Evolutionary conservation across 2,888 invertebrate genomes (phyloP).

Genomic region (Spicauda simplicius): DNA sequence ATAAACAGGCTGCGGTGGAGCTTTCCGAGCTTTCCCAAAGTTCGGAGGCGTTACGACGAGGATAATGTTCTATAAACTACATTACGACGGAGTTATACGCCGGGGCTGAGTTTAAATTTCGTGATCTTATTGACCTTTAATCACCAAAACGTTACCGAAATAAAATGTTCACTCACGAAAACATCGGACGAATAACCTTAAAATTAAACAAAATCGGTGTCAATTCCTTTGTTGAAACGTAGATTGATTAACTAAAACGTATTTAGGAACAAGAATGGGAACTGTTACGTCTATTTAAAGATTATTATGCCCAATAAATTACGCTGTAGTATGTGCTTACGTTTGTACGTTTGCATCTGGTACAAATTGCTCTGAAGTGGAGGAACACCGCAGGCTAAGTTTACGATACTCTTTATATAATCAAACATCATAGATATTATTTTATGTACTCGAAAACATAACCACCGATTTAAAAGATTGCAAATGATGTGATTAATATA

Average conservation of each 20-base stretch:
- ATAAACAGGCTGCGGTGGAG: constrained; percentile 49
- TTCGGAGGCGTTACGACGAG: constrained; percentile 30
- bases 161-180: constrained; percentile 10
- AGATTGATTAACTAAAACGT: constrained; percentile 24
- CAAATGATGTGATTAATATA: neutral
- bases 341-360: constrained; percentile 30
- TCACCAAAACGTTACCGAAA: constrained; percentile 13
- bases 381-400: constrained; percentile 12
- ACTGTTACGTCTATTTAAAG: constrained; percentile 35
- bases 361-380: constrained; percentile 32
- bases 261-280: constrained; percentile 29
- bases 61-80: constrained; percentile 26
- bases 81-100: neutral
- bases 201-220: constrained; percentile 17
- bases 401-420: constrained; percentile 27
- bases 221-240: constrained; percentile 9
- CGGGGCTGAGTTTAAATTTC: constrained; percentile 15
- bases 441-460: neutral
- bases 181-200: constrained; percentile 18
- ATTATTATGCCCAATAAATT: constrained; percentile 35
- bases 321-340: constrained; percentile 28
- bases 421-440: neutral
- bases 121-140: constrained; percentile 11
- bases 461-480: neutral
- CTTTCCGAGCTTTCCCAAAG: constrained; percentile 17